phyloP scores from a whole-genome alignment of 2,113 vertebrate genomes.

The Anolis carolinensis region DNA sequence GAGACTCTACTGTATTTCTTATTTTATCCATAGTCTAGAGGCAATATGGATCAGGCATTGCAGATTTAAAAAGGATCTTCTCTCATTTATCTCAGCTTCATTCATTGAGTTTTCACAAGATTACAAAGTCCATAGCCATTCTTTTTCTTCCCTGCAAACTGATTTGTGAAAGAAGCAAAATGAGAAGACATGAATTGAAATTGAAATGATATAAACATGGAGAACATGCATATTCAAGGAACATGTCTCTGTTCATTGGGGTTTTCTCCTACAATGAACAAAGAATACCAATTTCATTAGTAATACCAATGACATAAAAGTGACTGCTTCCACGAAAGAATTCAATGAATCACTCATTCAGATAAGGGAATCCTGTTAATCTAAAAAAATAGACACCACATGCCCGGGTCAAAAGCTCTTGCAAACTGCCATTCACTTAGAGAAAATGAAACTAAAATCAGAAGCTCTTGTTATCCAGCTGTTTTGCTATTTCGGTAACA shows the following conservation, averaged over 20 bases:
- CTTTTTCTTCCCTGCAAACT: background rate
- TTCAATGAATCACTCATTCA: no score
- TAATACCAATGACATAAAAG: background rate
- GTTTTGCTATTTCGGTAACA: background rate
- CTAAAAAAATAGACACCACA: background rate
- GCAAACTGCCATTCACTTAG: background rate
- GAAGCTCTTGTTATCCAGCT: background rate
- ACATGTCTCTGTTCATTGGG: background rate
- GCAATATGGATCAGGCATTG: background rate
- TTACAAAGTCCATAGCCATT: background rate
- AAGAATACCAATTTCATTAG: background rate
- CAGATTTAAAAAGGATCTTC: background rate
- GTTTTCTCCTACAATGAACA: background rate
- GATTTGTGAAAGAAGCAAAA: background rate
- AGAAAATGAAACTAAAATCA: background rate
- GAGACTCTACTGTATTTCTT: no score
- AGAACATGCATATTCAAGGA: background rate
- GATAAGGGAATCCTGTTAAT: background rate
- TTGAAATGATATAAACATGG: background rate
- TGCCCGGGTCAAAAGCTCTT: background rate
- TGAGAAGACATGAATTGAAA: background rate
- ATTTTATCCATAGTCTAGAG: background rate
- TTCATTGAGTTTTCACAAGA: background rate
- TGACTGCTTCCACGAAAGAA: background rate
- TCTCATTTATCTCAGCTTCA: background rate